Evolutionary conservation across 2,113 vertebrate genomes (phyloP), one percentile per base, ranked within the genome.

Genomic region (Meleagris gallopavo): DNA sequence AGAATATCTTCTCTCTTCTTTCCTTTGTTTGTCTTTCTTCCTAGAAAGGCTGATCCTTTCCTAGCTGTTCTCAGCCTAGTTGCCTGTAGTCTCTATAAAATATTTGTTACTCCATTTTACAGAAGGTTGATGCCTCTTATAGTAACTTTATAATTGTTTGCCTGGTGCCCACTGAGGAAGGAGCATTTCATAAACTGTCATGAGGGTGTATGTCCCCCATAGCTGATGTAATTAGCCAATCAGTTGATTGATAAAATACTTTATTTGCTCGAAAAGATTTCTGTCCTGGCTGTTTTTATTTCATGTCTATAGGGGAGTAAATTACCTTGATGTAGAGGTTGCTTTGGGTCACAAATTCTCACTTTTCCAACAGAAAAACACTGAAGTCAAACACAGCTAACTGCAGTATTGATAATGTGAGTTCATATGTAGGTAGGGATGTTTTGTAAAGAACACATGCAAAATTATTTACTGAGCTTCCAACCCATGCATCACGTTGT

Each of bases 301-400:
- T 83, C 73, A 3, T 4, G 16, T 21, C 9, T 2, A 3, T 22
- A 9, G 2, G 13, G 6, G 6, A 22, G 2, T 62, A 10, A 34
- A 2, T 38, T 40, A 5, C 43, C 2, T 15, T 61, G 38, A 38
- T 10, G 0, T 41, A 11, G 61, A 60, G 6, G 5, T 25, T 65
- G 8, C 24, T 71, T 32, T 25, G 9, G 21, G 6, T 48, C 29
- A 21, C 21, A 13, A 46, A 19, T 24, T n/a, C 21, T 24, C 3
- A 74, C 4, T 3, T 17, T 61, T n/a, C 52, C 34, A 64, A 9
- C 30, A 54, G 13, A 12, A 78, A 62, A 57, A 11, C 11, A 9
- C 17, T 18, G 29, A 60, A 12, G 9, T 70, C 8, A 54, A 32
- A 10, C 18, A 5, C 7, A 30, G 5, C 36, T 34, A 72, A 12